Conservation (phyloP, 2,888 invertebrate genomes). For the Leptinotarsa peninsularis region DNA sequence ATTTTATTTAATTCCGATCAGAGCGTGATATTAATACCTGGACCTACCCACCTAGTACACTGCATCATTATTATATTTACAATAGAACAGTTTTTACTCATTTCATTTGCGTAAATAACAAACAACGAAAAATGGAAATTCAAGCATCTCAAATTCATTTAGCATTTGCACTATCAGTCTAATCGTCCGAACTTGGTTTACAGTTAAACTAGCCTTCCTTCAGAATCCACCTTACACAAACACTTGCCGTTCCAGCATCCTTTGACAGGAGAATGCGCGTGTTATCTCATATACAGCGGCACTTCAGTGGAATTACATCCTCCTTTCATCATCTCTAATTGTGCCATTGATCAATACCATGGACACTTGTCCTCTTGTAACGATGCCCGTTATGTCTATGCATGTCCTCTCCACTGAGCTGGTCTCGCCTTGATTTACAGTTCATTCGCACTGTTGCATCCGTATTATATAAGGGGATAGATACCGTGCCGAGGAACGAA, state of each 20-base stretch:
- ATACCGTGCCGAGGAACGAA: neutral
- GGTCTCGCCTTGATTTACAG: neutral
- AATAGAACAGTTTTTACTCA: too few species aligned
- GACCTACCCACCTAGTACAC: too few species aligned
- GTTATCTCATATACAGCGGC: constrained; percentile 8
- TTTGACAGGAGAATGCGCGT: constrained; percentile 12
- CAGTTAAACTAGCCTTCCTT: neutral
- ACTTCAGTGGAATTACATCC: constrained; percentile 14
- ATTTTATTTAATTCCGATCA: too few species aligned
- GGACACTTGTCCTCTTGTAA: constrained; percentile 11
- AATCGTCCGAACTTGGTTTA: neutral
- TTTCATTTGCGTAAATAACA: too few species aligned
- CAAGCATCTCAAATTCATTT: too few species aligned
- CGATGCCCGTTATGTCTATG: constrained; percentile 8
- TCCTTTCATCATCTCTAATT: constrained; percentile 14
- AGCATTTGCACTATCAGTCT: neutral
- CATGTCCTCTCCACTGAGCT: neutral
- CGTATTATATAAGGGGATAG: constrained; percentile 3
- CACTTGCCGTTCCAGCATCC: constrained; percentile 4
- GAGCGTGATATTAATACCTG: too few species aligned
- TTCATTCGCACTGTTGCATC: constrained; percentile 13
- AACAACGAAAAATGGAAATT: too few species aligned
- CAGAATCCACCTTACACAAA: constrained; percentile 6
- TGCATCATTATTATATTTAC: too few species aligned
- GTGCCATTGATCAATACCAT: constrained; percentile 14